These are phyloP conservation scores for Gouania willdenowi DNA, from an alignment of 2,797 vertebrate species.

Conservation along the genomic window DNA sequence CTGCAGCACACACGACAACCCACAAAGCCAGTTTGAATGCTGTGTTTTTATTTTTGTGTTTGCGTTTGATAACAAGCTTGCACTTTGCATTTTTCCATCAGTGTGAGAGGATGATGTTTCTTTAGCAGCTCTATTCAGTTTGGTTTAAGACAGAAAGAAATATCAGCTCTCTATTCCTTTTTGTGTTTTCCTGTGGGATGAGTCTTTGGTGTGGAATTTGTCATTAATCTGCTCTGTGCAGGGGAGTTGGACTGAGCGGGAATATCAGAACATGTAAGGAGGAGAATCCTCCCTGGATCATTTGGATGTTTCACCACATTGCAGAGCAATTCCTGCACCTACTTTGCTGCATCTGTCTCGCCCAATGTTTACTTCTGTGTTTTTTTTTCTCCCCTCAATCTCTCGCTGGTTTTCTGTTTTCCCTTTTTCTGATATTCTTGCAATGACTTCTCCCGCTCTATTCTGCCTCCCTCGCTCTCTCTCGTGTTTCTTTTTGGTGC, in stretches of 20 bases:
- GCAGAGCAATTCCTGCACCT: slow-evolving; percentile 29
- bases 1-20: too few species aligned
- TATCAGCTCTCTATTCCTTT: slow-evolving; percentile 5
- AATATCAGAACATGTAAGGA: slow-evolving; percentile 47
- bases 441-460: slow-evolving; percentile 39
- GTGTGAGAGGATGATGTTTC: slow-evolving; percentile 3
- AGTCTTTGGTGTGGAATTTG: slow-evolving; percentile 59
- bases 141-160: slow-evolving; percentile 6
- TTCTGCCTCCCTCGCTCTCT: slow-evolving; percentile 7
- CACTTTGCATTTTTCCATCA: slow-evolving; percentile 14
- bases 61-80: slow-evolving; percentile 18
- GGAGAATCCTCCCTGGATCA: slow-evolving; percentile 52
- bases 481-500: slow-evolving; percentile 46
- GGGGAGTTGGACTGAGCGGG: slow-evolving; percentile 36
- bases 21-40: too few species aligned
- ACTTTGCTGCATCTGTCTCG: slow-evolving; percentile 40
- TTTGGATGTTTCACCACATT: slow-evolving; percentile 57
- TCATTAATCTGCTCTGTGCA: slow-evolving; percentile 60
- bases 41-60: too few species aligned
- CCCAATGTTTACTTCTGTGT: slow-evolving; percentile 47
- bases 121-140: slow-evolving; percentile 3
- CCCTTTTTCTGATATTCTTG: slow-evolving; percentile 33
- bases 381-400: slow-evolving; percentile 29
- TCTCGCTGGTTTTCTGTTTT: slow-evolving; percentile 20
- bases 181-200: slow-evolving; percentile 45